Base-by-base conservation (phyloP, 2,888 invertebrate genomes). In the Hedya salicella region DNA sequence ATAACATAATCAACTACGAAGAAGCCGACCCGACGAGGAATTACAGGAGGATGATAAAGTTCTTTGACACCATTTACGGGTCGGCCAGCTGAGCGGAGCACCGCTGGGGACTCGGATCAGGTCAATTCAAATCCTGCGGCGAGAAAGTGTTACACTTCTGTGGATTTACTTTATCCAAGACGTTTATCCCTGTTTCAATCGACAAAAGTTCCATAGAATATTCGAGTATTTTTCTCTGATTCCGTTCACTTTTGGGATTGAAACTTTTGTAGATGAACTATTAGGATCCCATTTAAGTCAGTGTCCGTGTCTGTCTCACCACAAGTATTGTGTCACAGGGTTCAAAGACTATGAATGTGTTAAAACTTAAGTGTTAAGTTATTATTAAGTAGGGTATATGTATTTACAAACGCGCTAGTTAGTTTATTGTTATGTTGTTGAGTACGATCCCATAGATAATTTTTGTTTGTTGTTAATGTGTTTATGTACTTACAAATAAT, bases 21-120 rank as follows among this genome's bases (percentile, higher is more conserved):
- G 76, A 72, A 66, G 63, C 70, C 11, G 70, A 70, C 40, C 69
- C 69, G 14, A 70, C 73, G 8, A 67, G 81, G 2, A 74, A 74
- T 1, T 81, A 83, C 54, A 68, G 62, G 25, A 77, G 83, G 3
- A 74, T 80, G 66, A 53, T 79, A 13, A 67, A 72, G 8, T 88
- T 89, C 78, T 88, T 82, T 69, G 83, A 86, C 50, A 25, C 42
- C 14, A 56, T 73, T 25, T 70, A 69, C 57, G 49, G 52, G 3
- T 17, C 6, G 14, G 9, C 39, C 60, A 60, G 48, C 48, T 60
- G 49, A 60, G 14, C 11, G 25, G 17, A 13, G n/a, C 14, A n/a
- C 16, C 42, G 14, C 32, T 32, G n/a, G n/a, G n/a, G n/a, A n/a
- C n/a, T n/a, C n/a, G n/a, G n/a, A n/a, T n/a, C n/a, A n/a, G n/a